Conservation (phyloP, 2,113 vertebrate species). For the Aleadryas rufinucha region DNA sequence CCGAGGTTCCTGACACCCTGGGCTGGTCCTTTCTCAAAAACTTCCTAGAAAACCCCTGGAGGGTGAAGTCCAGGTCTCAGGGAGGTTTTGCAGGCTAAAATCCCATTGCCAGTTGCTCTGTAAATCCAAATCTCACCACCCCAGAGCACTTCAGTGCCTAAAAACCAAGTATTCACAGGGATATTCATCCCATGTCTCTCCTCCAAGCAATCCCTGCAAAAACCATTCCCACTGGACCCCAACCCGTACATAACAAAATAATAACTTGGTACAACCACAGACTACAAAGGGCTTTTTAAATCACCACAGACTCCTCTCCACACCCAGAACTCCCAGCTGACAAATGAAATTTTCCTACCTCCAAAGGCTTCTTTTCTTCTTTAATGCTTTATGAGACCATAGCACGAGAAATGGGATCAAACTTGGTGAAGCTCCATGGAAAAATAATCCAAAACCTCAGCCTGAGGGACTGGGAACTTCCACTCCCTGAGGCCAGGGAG, state of each 20-base stretch:
- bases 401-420: background rate
- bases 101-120: fast-evolving
- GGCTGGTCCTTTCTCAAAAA: background rate
- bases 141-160: background rate
- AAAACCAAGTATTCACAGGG: background rate
- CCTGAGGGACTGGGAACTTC: background rate
- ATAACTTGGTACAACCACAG: background rate
- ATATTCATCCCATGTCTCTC: fast-evolving
- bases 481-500: background rate
- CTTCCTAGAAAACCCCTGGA: background rate
- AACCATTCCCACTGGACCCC: background rate
- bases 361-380: background rate
- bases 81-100: background rate
- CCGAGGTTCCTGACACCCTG: background rate
- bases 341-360: background rate
- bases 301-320: background rate
- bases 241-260: fast-evolving
- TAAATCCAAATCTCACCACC: background rate
- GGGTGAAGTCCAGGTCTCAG: background rate
- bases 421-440: fast-evolving
- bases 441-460: background rate
- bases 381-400: background rate
- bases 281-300: background rate
- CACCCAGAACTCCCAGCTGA: background rate
- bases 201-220: background rate